Evolutionary conservation across 2,113 vertebrate species (phyloP).

Genomic region (Scytalopus superciliaris): DNA sequence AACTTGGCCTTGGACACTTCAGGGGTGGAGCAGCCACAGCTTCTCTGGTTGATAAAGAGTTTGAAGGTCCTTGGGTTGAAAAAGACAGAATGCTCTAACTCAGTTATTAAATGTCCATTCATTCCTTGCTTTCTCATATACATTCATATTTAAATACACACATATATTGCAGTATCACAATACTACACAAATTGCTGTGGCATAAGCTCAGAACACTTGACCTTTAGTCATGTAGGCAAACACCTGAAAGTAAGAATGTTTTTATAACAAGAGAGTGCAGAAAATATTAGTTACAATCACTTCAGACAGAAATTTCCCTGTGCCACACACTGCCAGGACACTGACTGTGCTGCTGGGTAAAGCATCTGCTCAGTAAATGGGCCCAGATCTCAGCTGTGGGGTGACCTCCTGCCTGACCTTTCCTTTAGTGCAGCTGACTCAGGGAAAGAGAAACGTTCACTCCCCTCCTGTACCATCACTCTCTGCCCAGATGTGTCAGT

Average conservation of each 20-base stretch:
- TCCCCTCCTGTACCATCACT: background rate
- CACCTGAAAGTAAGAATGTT: background rate
- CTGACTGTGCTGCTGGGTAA: background rate
- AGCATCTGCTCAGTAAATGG: background rate
- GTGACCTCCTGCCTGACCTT: background rate
- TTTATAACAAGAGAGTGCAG: background rate
- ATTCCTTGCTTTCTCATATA: background rate
- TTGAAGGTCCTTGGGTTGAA: background rate
- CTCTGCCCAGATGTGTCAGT: background rate
- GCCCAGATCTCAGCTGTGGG: background rate
- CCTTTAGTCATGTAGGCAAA: background rate
- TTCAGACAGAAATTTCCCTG: background rate
- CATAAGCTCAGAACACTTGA: background rate
- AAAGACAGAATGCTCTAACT: background rate
- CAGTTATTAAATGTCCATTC: background rate
- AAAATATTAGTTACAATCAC: background rate
- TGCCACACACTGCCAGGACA: background rate
- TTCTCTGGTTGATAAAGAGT: background rate
- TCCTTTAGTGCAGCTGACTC: background rate
- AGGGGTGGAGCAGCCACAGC: background rate
- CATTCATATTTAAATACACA: background rate
- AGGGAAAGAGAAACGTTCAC: background rate
- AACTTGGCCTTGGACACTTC: background rate
- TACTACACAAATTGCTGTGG: background rate
- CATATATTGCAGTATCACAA: background rate